Percentiles rank a stretch among this genome's conserved stretches.
These are phyloP conservation scores for Nanorana parkeri DNA, from an alignment of 2,113 vertebrate species.

Conservation along the genomic window DNA sequence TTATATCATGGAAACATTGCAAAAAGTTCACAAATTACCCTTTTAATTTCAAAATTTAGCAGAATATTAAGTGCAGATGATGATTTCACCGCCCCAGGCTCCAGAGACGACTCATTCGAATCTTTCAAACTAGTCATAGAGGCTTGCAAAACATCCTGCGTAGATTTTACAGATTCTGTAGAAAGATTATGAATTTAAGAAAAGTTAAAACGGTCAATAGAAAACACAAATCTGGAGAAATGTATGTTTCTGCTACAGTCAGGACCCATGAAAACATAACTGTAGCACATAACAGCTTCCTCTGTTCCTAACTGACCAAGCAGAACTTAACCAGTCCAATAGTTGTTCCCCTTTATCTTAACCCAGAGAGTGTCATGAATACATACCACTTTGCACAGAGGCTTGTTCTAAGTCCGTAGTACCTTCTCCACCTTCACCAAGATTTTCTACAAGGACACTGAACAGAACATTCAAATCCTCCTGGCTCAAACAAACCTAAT, in stretches of 20 bases:
- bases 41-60: slow-evolving; percentile 89
- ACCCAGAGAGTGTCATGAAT: not conserved
- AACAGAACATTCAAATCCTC: slow-evolving; percentile 88
- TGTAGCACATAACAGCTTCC: too few species aligned
- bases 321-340: too few species aligned
- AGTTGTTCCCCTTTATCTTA: not conserved
- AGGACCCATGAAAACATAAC: too few species aligned
- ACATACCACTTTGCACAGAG: not conserved
- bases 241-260: too few species aligned
- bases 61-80: slow-evolving; percentile 66
- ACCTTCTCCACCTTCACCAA: slow-evolving; percentile 79
- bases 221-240: not conserved
- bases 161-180: not conserved
- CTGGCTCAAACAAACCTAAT: slow-evolving; percentile 84
- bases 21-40: slow-evolving; percentile 72
- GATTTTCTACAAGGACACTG: slow-evolving; percentile 89
- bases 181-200: not conserved
- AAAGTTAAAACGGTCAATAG: not conserved
- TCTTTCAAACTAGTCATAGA: slow-evolving; percentile 8
- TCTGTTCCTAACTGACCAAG: too few species aligned
- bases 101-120: not conserved
- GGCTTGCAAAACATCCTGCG: slow-evolving; percentile 52
- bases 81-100: not conserved
- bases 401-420: slow-evolving; percentile 53
- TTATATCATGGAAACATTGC: too few species aligned